These are phyloP conservation scores for Phyllostomus discolor DNA, from an alignment of 2,113 vertebrate species.

Conservation along the genomic window DNA sequence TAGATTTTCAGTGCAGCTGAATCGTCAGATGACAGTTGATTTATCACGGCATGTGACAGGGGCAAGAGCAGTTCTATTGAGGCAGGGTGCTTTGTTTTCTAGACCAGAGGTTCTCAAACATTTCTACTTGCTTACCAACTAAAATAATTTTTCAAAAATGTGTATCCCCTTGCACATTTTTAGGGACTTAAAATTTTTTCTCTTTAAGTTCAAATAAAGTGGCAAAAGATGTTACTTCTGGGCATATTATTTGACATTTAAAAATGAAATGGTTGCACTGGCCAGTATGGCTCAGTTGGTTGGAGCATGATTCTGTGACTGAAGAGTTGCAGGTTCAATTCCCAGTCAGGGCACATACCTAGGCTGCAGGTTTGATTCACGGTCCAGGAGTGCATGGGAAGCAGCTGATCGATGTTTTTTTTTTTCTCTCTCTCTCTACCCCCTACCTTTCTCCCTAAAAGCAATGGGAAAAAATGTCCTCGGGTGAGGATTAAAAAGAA, in stretches of 20 bases:
- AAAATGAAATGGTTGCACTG: not conserved
- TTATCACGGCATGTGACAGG: not conserved
- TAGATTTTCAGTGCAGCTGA: conserved; percentile 55
- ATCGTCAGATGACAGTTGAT: not conserved
- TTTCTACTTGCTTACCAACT: not conserved
- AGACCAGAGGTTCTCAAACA: not conserved
- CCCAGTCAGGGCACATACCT: not conserved
- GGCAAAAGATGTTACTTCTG: not conserved
- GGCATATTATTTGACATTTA: not conserved
- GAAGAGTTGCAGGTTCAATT: not conserved
- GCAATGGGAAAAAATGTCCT: not conserved
- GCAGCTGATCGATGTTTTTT: not conserved
- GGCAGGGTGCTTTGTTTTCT: not conserved
- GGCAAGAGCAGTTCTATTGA: not conserved
- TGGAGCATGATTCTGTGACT: not conserved
- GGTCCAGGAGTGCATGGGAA: not conserved
- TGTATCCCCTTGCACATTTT: not conserved
- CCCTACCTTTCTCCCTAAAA: not conserved
- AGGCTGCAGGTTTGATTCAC: not conserved
- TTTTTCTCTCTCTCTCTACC: not conserved
- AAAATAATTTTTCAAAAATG: not conserved
- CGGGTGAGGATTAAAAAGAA: not conserved
- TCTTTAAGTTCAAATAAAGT: not conserved
- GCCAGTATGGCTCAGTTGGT: not conserved
- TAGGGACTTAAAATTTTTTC: conserved; percentile 14